Percentiles rank a stretch among this genome's conserved stretches.
Evolutionary conservation across 1,140 invertebrate species (phyloP).

Genomic region (Platyscapa corneri): DNA sequence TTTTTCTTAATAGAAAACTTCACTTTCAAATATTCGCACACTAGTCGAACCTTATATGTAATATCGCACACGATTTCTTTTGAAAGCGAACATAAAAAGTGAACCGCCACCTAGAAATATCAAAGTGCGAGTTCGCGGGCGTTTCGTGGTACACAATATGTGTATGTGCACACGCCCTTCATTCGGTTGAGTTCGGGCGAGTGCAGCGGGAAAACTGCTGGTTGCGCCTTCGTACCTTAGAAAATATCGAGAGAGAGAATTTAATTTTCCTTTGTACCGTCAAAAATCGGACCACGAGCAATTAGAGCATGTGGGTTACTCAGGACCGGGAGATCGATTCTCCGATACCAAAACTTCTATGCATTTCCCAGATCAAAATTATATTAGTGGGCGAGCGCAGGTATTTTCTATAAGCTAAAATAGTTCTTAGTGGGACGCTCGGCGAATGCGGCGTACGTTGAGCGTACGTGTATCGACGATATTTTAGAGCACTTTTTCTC

Average conservation of each 20-base stretch:
- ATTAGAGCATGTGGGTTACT: slow-evolving; percentile 4
- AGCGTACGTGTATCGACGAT: neutral
- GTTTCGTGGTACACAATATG: too few relatives aligned
- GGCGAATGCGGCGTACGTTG: too few relatives aligned
- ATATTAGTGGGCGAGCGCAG: too few relatives aligned
- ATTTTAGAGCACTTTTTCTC: neutral
- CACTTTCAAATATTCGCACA: neutral
- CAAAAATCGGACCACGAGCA: slow-evolving; percentile 36
- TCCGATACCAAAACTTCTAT: slow-evolving; percentile 12
- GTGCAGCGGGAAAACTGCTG: neutral
- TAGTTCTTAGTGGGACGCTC: neutral
- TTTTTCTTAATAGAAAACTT: neutral
- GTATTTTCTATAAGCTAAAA: neutral
- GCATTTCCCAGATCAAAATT: neutral
- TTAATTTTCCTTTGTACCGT: slow-evolving; percentile 2
- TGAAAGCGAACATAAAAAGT: neutral
- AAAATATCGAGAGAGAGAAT: neutral
- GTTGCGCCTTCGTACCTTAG: neutral
- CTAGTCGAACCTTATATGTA: neutral
- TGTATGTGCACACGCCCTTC: too few relatives aligned
- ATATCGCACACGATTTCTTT: neutral
- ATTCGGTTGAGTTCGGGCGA: too few relatives aligned
- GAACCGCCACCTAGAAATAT: neutral
- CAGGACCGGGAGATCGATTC: slow-evolving; percentile 4
- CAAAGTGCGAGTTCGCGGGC: neutral